Percentiles rank a stretch among this genome's conserved stretches.
Evolutionary conservation across 2,888 invertebrate species (phyloP).

Genomic region (Chydorus sphaericus): DNA sequence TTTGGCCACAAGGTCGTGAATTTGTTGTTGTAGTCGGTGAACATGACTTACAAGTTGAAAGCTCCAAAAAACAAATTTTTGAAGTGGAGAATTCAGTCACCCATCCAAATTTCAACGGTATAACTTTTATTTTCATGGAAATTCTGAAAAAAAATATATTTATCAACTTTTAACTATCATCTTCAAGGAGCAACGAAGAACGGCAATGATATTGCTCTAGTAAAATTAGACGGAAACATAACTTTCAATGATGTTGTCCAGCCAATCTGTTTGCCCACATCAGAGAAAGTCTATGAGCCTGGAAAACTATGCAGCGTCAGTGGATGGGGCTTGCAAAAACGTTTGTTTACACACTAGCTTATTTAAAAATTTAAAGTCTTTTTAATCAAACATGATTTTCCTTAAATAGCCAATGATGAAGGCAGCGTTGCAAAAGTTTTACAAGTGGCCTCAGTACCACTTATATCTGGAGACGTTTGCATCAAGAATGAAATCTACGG

Average conservation of each 20-base stretch:
- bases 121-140: no score
- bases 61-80: slow-evolving; percentile 41
- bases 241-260: slow-evolving; percentile 38
- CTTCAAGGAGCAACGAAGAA: slow-evolving; percentile 41
- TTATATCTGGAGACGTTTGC: slow-evolving; percentile 45
- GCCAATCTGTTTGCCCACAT: slow-evolving; percentile 55
- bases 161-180: no score
- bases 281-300: slow-evolving; percentile 27
- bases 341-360: slow-evolving; percentile 26
- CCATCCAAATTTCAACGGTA: slow-evolving; percentile 43
- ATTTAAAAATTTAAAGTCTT: not conserved
- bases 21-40: slow-evolving; percentile 34
- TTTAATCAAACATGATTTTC: slow-evolving; percentile 8
- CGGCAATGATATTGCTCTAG: slow-evolving; percentile 57
- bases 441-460: slow-evolving; percentile 47
- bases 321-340: slow-evolving; percentile 57
- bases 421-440: slow-evolving; percentile 42
- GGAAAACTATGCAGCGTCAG: slow-evolving; percentile 58
- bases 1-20: slow-evolving; percentile 14
- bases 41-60: slow-evolving; percentile 39
- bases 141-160: no score
- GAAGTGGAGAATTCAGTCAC: slow-evolving; percentile 41
- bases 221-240: slow-evolving; percentile 43
- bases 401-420: slow-evolving; percentile 33
- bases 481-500: slow-evolving; percentile 45